phyloP scores from a whole-genome alignment of 2,888 invertebrate species.

The Temnothorax rugatulus region DNA sequence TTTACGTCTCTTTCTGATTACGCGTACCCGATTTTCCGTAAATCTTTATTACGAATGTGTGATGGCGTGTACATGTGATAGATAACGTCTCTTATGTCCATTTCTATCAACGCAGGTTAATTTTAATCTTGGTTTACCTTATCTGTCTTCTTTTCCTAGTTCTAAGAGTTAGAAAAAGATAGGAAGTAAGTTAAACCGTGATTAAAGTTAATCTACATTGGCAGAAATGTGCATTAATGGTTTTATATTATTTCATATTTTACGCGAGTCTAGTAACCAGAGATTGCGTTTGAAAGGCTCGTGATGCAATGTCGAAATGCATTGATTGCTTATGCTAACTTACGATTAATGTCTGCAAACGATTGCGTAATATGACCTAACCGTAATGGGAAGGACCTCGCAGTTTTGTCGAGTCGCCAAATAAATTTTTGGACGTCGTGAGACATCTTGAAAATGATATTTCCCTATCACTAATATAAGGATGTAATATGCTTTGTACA shows the following conservation, averaged over 20 bases:
- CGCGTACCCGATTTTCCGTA: background rate
- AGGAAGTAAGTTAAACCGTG: no score
- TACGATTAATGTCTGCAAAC: conserved; percentile 13
- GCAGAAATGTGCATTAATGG: no score
- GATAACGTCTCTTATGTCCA: conserved; percentile 53
- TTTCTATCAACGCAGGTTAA: no score
- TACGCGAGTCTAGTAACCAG: conserved; percentile 45
- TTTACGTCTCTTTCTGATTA: background rate
- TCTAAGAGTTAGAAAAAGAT: no score
- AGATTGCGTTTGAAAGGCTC: conserved; percentile 25
- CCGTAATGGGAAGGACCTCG: background rate
- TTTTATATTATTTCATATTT: conserved; percentile 57
- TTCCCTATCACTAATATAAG: background rate
- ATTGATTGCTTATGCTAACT: conserved; percentile 2
- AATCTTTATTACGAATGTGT: conserved; percentile 28
- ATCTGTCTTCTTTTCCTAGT: no score
- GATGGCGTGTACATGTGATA: conserved; percentile 57
- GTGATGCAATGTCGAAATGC: conserved; percentile 12
- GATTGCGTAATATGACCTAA: background rate
- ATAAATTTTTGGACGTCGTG: background rate
- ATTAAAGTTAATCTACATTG: no score
- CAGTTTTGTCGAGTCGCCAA: background rate
- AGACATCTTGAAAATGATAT: background rate
- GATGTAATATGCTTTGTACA: background rate
- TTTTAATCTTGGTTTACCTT: no score